phyloP scores from a whole-genome alignment of 2,113 vertebrate genomes.

The Anoplopoma fimbria region DNA sequence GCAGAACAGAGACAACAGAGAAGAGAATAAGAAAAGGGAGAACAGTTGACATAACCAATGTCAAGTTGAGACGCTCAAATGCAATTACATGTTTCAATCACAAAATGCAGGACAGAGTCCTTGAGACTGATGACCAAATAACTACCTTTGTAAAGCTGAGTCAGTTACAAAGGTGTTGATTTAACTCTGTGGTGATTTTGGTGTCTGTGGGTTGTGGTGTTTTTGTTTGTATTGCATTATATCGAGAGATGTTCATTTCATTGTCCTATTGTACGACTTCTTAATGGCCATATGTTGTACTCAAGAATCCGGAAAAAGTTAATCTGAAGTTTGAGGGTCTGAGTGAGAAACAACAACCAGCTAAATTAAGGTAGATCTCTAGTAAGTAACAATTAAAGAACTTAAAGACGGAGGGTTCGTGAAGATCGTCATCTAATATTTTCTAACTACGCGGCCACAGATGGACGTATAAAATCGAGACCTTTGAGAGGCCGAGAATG shows the following conservation, averaged over 20 bases:
- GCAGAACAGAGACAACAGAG: background rate
- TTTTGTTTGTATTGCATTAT: background rate
- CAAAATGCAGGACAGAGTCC: background rate
- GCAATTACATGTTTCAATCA: background rate
- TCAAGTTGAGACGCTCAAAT: background rate
- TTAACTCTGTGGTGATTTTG: background rate
- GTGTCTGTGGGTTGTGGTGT: background rate
- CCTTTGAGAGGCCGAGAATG: no score
- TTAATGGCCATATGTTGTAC: background rate
- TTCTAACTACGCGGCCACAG: no score
- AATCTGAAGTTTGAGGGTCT: background rate
- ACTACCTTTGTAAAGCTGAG: background rate
- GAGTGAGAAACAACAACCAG: background rate
- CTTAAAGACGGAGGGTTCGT: no score
- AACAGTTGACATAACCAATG: constrained; percentile 5
- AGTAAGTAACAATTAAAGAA: background rate
- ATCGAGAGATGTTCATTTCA: background rate
- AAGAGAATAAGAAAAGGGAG: background rate
- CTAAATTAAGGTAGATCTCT: background rate
- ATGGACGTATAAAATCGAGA: no score
- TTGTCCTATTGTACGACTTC: background rate
- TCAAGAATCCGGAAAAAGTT: background rate
- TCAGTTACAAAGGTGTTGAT: background rate
- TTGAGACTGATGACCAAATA: background rate
- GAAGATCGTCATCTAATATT: no score